Evolutionary conservation across 2,888 invertebrate genomes (phyloP), one percentile per base, ranked within the genome.

Genomic region (Tipula unca): DNA sequence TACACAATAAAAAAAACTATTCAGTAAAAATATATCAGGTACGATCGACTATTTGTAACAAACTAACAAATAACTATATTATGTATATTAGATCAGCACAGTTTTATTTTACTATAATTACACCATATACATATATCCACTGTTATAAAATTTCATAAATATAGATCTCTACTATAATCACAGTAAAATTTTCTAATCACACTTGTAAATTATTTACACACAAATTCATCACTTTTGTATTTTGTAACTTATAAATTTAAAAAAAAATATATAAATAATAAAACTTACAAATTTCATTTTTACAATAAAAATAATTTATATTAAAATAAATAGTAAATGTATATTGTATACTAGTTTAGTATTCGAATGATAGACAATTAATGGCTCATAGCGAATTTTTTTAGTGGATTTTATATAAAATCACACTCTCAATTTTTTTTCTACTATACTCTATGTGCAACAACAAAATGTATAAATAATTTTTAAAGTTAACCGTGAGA

Each of bases 391-490:
- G 88, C 89, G 88, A 89, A 88, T 88, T 88, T 88, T 88, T 87
- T 89, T 88, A 88, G 89, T 89, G 89, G 88, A 87, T 89, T 89
- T 89, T 89, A 89, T 89, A 89, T 89, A 88, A 86, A 86, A 85
- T 85, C 82, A 86, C 86, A 86, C 87, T 87, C 87, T 86, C 86
- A 86, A 86, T 86, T 83, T 82, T 82, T 17, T 83, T 17, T 83
- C 32, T 48, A 17, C 32, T 32, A 4, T 83, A 69, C 69, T 69
- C 69, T 3, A 25, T 10, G 69, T 25, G 25, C 48, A 69, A 20
- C 8, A 69, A 69, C 69, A 25, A 69, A 69, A 69, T 25, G 69
- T 25, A 32, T 4, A 83, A n/a, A 82, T 10, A 29, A 32, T n/a
- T 29, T n/a, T 82, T 35, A 35, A 25, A 20, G 17, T 85, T 85